Conservation (phyloP, 2,797 vertebrate species). For the Microcaecilia unicolor region DNA sequence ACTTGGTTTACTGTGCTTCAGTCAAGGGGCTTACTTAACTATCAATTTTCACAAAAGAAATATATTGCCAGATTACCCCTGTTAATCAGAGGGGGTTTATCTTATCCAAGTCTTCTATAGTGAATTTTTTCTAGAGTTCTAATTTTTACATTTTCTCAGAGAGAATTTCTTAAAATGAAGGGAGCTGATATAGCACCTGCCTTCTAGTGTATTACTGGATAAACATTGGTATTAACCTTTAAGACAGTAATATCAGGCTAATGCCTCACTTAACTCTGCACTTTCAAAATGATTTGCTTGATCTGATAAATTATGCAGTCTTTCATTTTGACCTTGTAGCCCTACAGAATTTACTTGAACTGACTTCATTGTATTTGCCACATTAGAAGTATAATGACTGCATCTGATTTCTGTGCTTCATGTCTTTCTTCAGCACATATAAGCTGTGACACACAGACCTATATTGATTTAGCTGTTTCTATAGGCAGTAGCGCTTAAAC, state of each 20-base stretch:
- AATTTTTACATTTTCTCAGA: conserved; percentile 17
- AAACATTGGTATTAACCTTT: conserved; percentile 46
- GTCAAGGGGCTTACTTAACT: too few relatives aligned
- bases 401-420: conserved; percentile 12
- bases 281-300: conserved; percentile 41
- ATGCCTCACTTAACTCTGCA: conserved; percentile 37
- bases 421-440: conserved; percentile 20
- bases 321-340: conserved; percentile 47
- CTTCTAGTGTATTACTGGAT: conserved; percentile 33
- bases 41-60: too few relatives aligned
- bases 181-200: conserved; percentile 40
- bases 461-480: conserved; percentile 26
- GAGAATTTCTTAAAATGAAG: conserved; percentile 35
- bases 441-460: conserved; percentile 27
- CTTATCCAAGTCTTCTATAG: conserved; percentile 6
- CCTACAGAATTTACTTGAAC: conserved; percentile 40
- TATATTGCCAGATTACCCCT: too few relatives aligned
- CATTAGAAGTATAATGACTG: conserved; percentile 27
- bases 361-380: conserved; percentile 28
- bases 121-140: conserved; percentile 24
- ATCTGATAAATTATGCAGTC: conserved; percentile 54
- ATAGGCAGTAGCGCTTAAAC: conserved; percentile 20
- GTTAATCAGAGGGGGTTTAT: conserved; percentile 16
- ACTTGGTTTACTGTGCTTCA: too few relatives aligned
- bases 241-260: conserved; percentile 28